A percentile compares a stretch with the other conserved stretches of the same genome.
Conservation (phyloP, 2,888 invertebrate genomes). For the Acleris laterana region DNA sequence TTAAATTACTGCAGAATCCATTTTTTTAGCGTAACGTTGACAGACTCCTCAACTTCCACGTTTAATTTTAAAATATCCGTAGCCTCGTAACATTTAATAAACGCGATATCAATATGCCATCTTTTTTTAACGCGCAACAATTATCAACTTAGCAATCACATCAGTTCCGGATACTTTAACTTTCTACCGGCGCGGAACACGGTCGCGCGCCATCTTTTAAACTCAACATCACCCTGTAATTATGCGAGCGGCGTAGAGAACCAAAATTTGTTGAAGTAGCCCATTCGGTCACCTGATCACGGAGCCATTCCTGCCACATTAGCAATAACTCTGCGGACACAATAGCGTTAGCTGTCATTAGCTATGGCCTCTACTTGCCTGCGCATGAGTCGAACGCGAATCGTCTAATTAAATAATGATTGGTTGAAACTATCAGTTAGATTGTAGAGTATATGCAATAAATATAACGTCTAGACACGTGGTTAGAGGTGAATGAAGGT, state of each 20-base stretch:
- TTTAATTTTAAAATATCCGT: too few species aligned
- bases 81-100: too few species aligned
- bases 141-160: neutral
- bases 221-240: conserved; percentile 58
- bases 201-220: conserved; percentile 43
- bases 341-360: conserved; percentile 69
- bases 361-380: conserved; percentile 67
- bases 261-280: conserved; percentile 64
- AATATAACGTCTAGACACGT: conserved; percentile 9
- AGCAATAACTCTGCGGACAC: conserved; percentile 66
- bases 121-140: too few species aligned
- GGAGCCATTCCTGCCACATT: conserved; percentile 61
- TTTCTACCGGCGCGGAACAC: conserved; percentile 35
- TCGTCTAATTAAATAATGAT: conserved; percentile 66
- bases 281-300: conserved; percentile 64
- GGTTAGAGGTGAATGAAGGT: neutral
- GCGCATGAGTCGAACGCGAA: conserved; percentile 69
- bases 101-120: too few species aligned
- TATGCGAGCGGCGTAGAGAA: conserved; percentile 46
- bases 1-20: too few species aligned
- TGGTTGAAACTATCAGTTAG: conserved; percentile 8
- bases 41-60: too few species aligned
- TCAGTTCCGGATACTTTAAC: conserved; percentile 3
- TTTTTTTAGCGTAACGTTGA: too few species aligned
- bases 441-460: conserved; percentile 18